A percentile compares a stretch with the other conserved stretches of the same genome.
Evolutionary conservation across 2,113 vertebrate genomes (phyloP).

Genomic region (Arothron firmamentum): DNA sequence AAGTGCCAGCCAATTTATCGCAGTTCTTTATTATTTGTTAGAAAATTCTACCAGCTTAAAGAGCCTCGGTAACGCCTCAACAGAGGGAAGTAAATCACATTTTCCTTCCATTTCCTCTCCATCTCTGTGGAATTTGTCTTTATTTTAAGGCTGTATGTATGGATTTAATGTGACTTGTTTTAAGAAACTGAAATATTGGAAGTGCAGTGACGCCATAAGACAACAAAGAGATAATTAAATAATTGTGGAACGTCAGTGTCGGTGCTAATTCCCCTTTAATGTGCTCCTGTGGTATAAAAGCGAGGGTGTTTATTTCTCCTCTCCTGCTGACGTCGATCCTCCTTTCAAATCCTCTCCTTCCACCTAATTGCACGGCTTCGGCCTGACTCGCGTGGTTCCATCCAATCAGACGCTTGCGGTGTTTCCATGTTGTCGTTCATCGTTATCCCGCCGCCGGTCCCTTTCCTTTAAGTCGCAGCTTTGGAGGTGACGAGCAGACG

Average conservation of each 20-base stretch:
- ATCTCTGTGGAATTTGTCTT: no score
- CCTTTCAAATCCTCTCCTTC: conserved; percentile 20
- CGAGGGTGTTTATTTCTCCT: conserved; percentile 14
- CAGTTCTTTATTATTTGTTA: no score
- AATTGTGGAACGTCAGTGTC: neutral
- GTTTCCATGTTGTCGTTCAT: conserved; percentile 36
- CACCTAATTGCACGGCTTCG: conserved; percentile 29
- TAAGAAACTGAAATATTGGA: neutral
- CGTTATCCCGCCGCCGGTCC: conserved; percentile 1
- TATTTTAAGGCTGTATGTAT: no score
- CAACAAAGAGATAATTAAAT: neutral
- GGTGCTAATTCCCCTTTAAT: conserved; percentile 38
- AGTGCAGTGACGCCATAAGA: neutral
- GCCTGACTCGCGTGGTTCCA: conserved; percentile 35
- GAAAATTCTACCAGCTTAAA: no score
- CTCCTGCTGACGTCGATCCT: conserved; percentile 10
- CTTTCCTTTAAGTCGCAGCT: neutral
- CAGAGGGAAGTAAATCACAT: no score
- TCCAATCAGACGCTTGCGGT: conserved; percentile 38
- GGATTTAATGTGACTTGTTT: no score
- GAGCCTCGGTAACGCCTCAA: no score
- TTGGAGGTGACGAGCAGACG: conserved; percentile 1
- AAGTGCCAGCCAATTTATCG: no score
- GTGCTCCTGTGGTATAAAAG: conserved; percentile 40
- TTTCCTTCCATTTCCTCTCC: no score